Base-by-base conservation (phyloP, 2,888 invertebrate species). In the Ormyrus thymus region DNA sequence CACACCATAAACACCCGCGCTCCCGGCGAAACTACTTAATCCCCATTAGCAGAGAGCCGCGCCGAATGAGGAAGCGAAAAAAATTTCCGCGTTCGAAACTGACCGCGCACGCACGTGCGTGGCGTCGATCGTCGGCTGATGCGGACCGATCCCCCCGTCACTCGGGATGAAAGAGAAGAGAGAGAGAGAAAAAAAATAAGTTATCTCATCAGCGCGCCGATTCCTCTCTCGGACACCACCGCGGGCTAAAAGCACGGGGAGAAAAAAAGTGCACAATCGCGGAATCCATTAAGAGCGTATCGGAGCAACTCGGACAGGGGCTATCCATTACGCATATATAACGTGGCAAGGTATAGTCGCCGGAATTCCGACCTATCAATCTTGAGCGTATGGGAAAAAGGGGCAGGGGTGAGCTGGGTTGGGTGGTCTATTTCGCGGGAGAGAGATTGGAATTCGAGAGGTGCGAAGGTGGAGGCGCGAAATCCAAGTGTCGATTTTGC, bases 331-430 rank as follows among this genome's bases (percentile, higher is more conserved):
- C 86, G 85, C 83, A 15, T 72, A 61, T 58, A 29, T 70, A 55
- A 68, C 56, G 10, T 45, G 29, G 7, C 43, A 7, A 46, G 46
- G 45, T 84, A 29, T 29, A 29, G 81, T 82, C 82, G 81, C 79
- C 82, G 83, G 84, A 85, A 85, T 86, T 85, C 85, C 83, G 83
- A 86, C 85, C 88, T 87, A 88, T 88, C 87, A 88, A 88, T 88
- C 88, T 86, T 84, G 82, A 81, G 61, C 80, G 78, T 53, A 11
- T 46, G 43, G 11, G 48, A 51, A n/a, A 29, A 11, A 58, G 43
- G 10, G 50, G 7, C 3, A 11, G 58, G 51, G 15, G 10, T 9
- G 45, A 56, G 43, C 29, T 6, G n/a, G 13, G 43, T 6, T 48
- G 48, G 53, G 29, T 15, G 13, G 59, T 72, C 53, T 61, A 72